phyloP scores from a whole-genome alignment of 1,140 invertebrate species.

The Drosophila subobscura region DNA sequence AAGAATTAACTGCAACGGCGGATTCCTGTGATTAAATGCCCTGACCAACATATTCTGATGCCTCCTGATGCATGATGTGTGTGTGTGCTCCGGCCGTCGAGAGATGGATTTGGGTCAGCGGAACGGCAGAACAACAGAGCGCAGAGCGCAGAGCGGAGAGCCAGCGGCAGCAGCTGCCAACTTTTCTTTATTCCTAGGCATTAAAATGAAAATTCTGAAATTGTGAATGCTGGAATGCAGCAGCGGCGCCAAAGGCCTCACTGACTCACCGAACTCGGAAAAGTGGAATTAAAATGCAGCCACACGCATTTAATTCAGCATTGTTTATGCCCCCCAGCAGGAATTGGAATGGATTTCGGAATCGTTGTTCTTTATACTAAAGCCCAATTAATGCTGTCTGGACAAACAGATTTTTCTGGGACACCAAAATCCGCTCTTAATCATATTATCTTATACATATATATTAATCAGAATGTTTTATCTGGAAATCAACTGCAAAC shows the following conservation, averaged over 20 bases:
- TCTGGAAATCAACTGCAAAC: conserved; percentile 2
- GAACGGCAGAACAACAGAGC: conserved; percentile 26
- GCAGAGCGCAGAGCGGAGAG: too few relatives aligned
- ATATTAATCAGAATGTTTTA: background rate
- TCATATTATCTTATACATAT: too few relatives aligned
- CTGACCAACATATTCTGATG: conserved; percentile 53
- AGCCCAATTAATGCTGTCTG: conserved; percentile 18
- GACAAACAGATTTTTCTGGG: background rate
- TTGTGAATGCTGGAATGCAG: conserved; percentile 36
- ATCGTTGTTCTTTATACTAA: conserved; percentile 10
- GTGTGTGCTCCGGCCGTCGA: conserved; percentile 29
- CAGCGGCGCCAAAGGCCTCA: conserved; percentile 25
- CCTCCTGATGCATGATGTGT: too few relatives aligned
- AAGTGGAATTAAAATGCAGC: conserved; percentile 51
- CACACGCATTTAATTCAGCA: conserved; percentile 32
- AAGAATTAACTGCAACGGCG: conserved; percentile 44
- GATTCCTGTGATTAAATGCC: conserved; percentile 53
- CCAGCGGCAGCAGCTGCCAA: conserved; percentile 46
- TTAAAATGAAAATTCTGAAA: conserved; percentile 50
- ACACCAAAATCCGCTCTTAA: too few relatives aligned
- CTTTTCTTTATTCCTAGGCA: conserved; percentile 52
- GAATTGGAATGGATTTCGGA: background rate
- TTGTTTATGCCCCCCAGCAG: conserved; percentile 8
- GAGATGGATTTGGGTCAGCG: conserved; percentile 59
- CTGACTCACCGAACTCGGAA: conserved; percentile 11